Base-by-base conservation (phyloP, 2,888 invertebrate genomes). In the Hydrotaea cyrtoneurina region DNA sequence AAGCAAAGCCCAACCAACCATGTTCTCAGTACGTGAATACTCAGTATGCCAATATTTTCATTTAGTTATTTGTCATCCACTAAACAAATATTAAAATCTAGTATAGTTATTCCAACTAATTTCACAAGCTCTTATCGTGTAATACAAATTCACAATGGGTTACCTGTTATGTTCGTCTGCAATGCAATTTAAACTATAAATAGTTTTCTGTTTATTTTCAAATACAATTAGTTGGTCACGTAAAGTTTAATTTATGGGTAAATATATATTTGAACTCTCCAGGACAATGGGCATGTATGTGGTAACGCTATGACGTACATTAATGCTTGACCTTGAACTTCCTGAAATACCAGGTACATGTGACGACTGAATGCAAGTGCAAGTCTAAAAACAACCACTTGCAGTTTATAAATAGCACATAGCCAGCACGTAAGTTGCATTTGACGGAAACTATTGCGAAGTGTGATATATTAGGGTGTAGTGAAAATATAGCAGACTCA, bases 181-280 rank as follows among this genome's bases (percentile, higher is more conserved):
- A 50, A n/a, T 5, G 50, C 13, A 50, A n/a, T 50, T 50, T 2
- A 8, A 55, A 19, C 55, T 21, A 55, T 55, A 55, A 55, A 55
- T 21, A 55, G 10, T 17, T 5, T 59, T 26, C 23, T 26, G 11
- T 23, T 59, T 59, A 55, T 59, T 23, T 59, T 23, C 0, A 59
- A 8, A 23, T 15, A 21, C 11, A 7, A 21, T 55, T 19, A 1
- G 10, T 39, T 26, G 26, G 59, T 59, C 59, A 59, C 59, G 59
- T 59, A 59, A 59, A 23, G 26, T 26, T 23, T 23, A 59, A 59
- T 59, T 59, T 59, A 59, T 26, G 15, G n/a, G 7, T n/a, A 50
- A 50, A 50, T 50, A 23, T 59, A 59, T 15, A 1, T 10, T 23
- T 59, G 13, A 59, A 26, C 26, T 13, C 2, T 13, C 15, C 23